Conservation (phyloP, 1,140 invertebrate genomes). For the Eciton burchellii region DNA sequence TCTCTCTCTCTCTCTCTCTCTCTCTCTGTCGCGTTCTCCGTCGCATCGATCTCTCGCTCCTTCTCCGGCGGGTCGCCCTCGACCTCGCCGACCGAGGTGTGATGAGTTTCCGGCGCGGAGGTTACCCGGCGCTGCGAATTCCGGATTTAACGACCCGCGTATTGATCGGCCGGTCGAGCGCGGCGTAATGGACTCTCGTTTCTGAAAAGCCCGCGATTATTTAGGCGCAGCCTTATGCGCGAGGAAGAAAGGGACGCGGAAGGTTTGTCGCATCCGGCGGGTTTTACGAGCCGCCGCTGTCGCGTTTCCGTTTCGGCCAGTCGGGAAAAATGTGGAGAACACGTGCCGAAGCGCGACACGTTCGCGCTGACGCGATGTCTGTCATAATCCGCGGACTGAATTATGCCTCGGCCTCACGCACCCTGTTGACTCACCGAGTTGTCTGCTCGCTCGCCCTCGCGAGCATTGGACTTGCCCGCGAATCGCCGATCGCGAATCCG, state of each 20-base stretch:
- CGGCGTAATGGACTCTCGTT: conserved; percentile 34
- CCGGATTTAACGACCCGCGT: conserved; percentile 54
- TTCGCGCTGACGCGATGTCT: no score
- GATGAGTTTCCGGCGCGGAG: conserved; percentile 63
- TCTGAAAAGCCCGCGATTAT: conserved; percentile 38
- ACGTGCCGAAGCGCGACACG: no score
- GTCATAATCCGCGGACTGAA: background rate
- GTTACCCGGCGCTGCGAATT: conserved; percentile 53
- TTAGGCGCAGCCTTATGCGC: conserved; percentile 25
- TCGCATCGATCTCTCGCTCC: conserved; percentile 2
- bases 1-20: background rate
- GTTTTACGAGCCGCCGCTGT: no score
- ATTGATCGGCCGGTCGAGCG: conserved; percentile 47
- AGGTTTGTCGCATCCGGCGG: no score
- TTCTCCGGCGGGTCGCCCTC: conserved; percentile 7
- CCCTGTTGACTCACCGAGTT: no score
- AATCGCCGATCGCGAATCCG: no score
- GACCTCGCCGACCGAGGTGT: conserved; percentile 33
- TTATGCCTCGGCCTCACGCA: background rate
- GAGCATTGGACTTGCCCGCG: no score
- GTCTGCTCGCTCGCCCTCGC: background rate
- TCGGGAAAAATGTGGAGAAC: no score
- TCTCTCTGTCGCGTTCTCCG: background rate
- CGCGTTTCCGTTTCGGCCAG: no score
- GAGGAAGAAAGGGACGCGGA: conserved; percentile 27